These are phyloP conservation scores for Polypterus bichir DNA, from an alignment of 2,113 vertebrate genomes.

Conservation along the genomic window DNA sequence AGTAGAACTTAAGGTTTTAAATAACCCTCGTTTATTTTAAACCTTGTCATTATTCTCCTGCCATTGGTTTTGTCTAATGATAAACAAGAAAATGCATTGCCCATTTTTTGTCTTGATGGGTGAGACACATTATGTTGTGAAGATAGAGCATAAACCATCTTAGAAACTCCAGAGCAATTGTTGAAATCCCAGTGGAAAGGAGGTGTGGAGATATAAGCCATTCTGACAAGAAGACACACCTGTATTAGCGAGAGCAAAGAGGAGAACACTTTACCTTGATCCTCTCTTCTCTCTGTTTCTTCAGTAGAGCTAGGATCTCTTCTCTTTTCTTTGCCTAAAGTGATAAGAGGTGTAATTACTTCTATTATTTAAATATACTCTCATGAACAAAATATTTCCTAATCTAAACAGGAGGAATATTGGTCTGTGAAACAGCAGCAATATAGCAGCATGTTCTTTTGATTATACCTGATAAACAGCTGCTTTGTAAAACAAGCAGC, in stretches of 20 bases:
- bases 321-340: constrained; percentile 48
- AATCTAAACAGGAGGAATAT: neutral
- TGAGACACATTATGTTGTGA: neutral
- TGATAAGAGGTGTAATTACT: neutral
- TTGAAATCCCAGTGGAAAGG: neutral
- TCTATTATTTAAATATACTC: neutral
- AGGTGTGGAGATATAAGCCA: neutral
- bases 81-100: neutral
- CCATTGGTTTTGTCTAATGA: neutral
- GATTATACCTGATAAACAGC: no score
- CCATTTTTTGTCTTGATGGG: neutral
- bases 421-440: no score
- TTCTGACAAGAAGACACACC: neutral
- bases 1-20: neutral
- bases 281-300: constrained; percentile 51
- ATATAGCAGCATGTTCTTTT: no score
- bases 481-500: no score
- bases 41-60: no score
- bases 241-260: neutral
- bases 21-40: neutral
- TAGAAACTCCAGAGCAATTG: no score
- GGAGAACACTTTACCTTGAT: constrained; percentile 34
- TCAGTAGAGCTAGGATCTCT: constrained; percentile 48
- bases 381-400: neutral
- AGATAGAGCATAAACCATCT: no score